Evolutionary conservation across 2,888 invertebrate genomes (phyloP).

Genomic region (Rotaria sp.): DNA sequence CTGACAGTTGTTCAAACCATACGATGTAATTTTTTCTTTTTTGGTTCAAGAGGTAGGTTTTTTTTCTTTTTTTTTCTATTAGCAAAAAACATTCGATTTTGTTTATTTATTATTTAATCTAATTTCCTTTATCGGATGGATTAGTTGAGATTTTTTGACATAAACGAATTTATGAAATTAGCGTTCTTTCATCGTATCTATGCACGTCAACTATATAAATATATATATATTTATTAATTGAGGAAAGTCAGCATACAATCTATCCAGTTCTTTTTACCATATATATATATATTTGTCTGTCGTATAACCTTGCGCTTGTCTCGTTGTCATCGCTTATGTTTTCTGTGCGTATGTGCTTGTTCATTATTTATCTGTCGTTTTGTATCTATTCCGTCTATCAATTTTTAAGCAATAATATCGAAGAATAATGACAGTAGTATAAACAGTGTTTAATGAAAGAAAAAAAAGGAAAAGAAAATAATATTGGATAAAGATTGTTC

Average conservation of each 20-base stretch:
- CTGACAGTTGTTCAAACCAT: neutral
- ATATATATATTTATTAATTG: neutral
- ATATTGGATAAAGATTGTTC: neutral
- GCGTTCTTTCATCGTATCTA: neutral
- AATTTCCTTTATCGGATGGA: neutral
- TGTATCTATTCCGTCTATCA: neutral
- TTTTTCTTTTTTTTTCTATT: neutral
- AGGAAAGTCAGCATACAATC: neutral
- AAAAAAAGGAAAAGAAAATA: neutral
- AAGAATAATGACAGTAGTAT: neutral
- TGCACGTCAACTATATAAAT: neutral
- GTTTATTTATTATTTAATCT: neutral
- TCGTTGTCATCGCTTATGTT: neutral
- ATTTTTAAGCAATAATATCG: neutral
- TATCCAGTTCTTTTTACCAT: neutral
- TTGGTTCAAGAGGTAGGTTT: neutral
- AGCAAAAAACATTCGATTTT: neutral
- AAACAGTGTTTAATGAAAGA: neutral
- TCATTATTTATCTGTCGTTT: neutral
- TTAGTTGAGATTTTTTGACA: neutral
- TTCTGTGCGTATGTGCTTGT: neutral
- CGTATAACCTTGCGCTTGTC: neutral
- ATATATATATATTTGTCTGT: neutral
- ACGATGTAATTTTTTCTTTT: neutral
- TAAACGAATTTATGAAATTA: slow-evolving; percentile 15